phyloP scores from a whole-genome alignment of 2,888 invertebrate genomes.

The Synergus itoensis region DNA sequence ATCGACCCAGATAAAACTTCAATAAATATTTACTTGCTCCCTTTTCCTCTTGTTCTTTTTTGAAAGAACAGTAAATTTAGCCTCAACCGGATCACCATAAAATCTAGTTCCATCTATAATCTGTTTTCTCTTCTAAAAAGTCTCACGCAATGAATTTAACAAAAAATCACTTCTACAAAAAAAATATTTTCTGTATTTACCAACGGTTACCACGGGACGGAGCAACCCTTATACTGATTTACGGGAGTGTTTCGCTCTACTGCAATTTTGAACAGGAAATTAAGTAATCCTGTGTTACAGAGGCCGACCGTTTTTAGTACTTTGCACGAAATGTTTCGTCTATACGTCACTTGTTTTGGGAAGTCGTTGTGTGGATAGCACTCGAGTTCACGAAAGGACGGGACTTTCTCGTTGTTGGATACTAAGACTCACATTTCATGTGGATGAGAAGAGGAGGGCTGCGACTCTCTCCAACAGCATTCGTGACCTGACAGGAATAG shows the following conservation, averaged over 20 bases:
- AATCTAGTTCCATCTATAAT: too few species aligned
- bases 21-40: too few species aligned
- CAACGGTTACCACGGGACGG: not conserved
- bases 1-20: too few species aligned
- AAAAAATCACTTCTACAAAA: too few species aligned
- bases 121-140: too few species aligned
- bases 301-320: not conserved
- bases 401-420: not conserved
- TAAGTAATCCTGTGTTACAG: not conserved
- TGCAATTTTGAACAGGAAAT: not conserved
- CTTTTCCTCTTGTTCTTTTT: too few species aligned
- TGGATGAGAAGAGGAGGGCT: constrained; percentile 87
- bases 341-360: not conserved
- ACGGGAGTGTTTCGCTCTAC: not conserved
- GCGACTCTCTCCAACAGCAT: constrained; percentile 88
- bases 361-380: not conserved
- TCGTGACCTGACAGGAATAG: constrained; percentile 90
- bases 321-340: not conserved
- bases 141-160: too few species aligned
- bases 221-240: too few species aligned
- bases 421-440: constrained; percentile 86
- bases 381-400: not conserved
- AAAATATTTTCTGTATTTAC: not conserved
- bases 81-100: too few species aligned
- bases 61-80: too few species aligned